A percentile compares a stretch with the other conserved stretches of the same genome.
phyloP scores from a whole-genome alignment of 1,140 invertebrate genomes.

The Thereuonema tuberculata region DNA sequence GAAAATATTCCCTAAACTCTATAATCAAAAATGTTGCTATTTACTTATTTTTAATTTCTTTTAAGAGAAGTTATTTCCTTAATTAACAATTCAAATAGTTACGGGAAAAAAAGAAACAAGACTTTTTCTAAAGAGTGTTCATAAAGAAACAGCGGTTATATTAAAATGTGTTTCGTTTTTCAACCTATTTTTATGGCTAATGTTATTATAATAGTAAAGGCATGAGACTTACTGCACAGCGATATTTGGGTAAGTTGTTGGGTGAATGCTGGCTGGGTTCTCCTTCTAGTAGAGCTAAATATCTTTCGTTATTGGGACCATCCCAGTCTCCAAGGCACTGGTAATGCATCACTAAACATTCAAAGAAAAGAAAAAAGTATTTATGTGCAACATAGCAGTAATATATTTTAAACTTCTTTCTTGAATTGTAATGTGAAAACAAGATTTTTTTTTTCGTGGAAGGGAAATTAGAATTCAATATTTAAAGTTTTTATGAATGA shows the following conservation, averaged over 20 bases:
- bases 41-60: no score
- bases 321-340: slow-evolving; percentile 52
- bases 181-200: no score
- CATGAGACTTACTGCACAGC: slow-evolving; percentile 46
- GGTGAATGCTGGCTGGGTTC: slow-evolving; percentile 27
- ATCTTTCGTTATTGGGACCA: slow-evolving; percentile 40
- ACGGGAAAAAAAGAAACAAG: no score
- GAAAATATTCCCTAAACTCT: no score
- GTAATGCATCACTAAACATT: slow-evolving; percentile 46
- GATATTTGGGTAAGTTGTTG: slow-evolving; percentile 41
- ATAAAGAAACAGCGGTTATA: background rate
- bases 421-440: no score
- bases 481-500: no score
- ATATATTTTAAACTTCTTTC: no score
- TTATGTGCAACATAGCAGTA: no score
- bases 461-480: background rate
- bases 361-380: no score
- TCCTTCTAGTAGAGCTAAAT: slow-evolving; percentile 46
- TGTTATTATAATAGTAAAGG: background rate
- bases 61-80: no score
- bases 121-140: background rate
- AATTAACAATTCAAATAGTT: no score
- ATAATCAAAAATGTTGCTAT: no score
- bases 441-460: slow-evolving; percentile 9
- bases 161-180: background rate